phyloP scores from a whole-genome alignment of 2,797 vertebrate genomes.

The Enteromius trimaculatus region DNA sequence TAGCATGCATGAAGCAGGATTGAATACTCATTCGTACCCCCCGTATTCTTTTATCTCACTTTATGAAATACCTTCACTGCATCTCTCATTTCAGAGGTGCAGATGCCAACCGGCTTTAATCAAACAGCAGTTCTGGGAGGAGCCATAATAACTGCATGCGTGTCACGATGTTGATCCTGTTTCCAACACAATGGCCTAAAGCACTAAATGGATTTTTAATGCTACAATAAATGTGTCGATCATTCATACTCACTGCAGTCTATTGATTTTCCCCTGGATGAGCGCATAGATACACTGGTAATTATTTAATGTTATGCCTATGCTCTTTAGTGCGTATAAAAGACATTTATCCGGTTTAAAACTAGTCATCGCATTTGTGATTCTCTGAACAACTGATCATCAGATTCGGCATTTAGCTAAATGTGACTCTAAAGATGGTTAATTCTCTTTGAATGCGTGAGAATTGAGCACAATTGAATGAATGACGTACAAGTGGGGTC shows the following conservation, averaged over 20 bases:
- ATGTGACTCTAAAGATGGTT: background rate
- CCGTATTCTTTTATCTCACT: background rate
- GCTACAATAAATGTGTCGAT: slow-evolving; percentile 24
- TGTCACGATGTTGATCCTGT: slow-evolving; percentile 26
- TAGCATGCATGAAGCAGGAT: slow-evolving; percentile 50
- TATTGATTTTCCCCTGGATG: slow-evolving; percentile 23
- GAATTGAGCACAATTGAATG: background rate
- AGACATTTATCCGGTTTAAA: background rate
- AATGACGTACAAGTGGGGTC: background rate
- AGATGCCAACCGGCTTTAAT: background rate
- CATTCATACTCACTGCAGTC: slow-evolving; percentile 16
- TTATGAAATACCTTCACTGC: slow-evolving; percentile 1
- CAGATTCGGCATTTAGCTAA: background rate
- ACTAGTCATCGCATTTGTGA: background rate
- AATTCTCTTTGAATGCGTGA: background rate
- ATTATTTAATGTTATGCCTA: slow-evolving; percentile 14
- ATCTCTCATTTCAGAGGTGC: background rate
- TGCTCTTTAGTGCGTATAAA: background rate
- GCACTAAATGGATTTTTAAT: slow-evolving; percentile 25
- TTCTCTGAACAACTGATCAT: background rate
- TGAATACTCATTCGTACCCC: slow-evolving; percentile 47
- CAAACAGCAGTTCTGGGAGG: background rate
- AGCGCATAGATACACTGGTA: slow-evolving; percentile 15
- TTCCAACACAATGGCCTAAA: slow-evolving; percentile 13
- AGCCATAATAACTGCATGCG: background rate